Base-by-base conservation (phyloP, 2,888 invertebrate species). In the Limnephilus marmoratus region DNA sequence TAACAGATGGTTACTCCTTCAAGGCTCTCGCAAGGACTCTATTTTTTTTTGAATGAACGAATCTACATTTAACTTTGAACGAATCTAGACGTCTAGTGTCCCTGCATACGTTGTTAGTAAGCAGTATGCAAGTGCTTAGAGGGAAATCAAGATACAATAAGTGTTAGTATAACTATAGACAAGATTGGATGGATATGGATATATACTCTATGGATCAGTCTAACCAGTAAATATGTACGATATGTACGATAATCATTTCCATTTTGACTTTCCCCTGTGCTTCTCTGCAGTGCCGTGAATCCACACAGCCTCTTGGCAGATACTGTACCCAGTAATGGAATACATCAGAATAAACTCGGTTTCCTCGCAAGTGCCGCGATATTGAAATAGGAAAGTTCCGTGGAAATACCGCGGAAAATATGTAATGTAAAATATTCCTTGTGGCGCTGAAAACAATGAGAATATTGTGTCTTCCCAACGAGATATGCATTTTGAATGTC, bases 301-400 rank as follows among this genome's bases (percentile, higher is more conserved):
- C 85, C 85, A 41, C 37, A 34, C 41, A 85, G 87, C 68, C 34
- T 87, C 87, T 68, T 49, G 49, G 83, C 81, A 91, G 91, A 91
- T 82, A 91, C 34, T 53, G 41, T 91, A 29, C 80, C 45, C 89
- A 29, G 89, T 91, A 89, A 91, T 91, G 91, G 91, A 91, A 91
- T 83, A 91, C 91, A 91, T 91, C 91, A 83, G 91, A 89, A 89
- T 90, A 90, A 90, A 87, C 68, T 87, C 15, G 87, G 49, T 68
- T 53, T 29, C 34, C 31, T 68, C 85, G 87, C 53, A 49, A 87
- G 31, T 87, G 68, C 68, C 87, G 68, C 53, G 87, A 68, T 87
- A 87, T 87, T 87, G 87, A 68, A 68, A 87, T 53, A 53, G 68
- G 53, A 87, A 53, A 87, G 87, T 87, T 31, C 37, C 53, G 49